A percentile compares a stretch with the other conserved stretches of the same genome.
These are phyloP conservation scores for Cheiracanthium punctorium DNA, from an alignment of 2,888 invertebrate genomes.

Conservation along the genomic window DNA sequence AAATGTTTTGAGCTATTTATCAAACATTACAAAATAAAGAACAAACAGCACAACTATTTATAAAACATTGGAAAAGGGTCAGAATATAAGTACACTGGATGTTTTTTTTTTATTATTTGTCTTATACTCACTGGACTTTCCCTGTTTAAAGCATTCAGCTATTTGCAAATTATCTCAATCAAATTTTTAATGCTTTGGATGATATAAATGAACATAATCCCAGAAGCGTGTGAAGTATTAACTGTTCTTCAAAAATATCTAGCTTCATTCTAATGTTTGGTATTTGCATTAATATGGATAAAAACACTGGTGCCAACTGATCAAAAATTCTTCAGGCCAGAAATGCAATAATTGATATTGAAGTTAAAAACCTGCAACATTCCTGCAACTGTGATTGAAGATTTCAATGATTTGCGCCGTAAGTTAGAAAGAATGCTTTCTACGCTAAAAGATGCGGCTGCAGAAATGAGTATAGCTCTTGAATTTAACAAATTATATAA, in stretches of 20 bases:
- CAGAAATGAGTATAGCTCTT: background rate
- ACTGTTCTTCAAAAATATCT: background rate
- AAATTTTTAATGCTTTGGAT: background rate
- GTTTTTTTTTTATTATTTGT: background rate
- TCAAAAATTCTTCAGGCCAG: background rate
- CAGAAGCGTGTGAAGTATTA: background rate
- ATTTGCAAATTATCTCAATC: background rate
- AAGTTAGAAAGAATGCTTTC: too few relatives aligned
- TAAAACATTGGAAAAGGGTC: too few relatives aligned
- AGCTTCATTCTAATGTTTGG: background rate
- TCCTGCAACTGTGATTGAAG: too few relatives aligned
- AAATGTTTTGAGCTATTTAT: too few relatives aligned
- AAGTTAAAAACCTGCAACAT: too few relatives aligned
- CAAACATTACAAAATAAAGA: too few relatives aligned
- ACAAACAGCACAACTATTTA: too few relatives aligned
- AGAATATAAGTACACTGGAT: background rate
- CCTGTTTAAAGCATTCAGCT: background rate
- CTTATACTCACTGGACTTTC: background rate
- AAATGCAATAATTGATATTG: background rate
- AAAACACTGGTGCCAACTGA: background rate
- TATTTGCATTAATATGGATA: background rate
- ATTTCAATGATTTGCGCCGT: too few relatives aligned
- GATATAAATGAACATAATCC: background rate
- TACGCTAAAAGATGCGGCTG: background rate
- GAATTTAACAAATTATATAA: background rate